Evolutionary conservation across 2,888 invertebrate genomes (phyloP).

Genomic region (Nomada ruficornis): DNA sequence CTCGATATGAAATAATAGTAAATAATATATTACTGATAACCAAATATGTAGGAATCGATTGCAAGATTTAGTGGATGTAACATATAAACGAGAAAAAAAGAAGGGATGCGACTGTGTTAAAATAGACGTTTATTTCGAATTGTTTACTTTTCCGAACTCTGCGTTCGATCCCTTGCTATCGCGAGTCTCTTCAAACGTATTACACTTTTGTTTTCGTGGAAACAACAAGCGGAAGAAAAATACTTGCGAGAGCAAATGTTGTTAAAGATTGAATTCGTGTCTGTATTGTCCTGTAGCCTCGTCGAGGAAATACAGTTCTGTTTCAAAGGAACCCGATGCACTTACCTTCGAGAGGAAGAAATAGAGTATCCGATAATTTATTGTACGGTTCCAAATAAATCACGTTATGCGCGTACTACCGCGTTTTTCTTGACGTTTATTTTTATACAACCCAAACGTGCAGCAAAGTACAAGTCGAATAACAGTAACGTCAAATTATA

Average conservation of each 20-base stretch:
- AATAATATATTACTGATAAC: neutral
- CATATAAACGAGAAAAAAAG: neutral
- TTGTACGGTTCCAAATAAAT: slow-evolving; percentile 26
- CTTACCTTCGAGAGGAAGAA: slow-evolving; percentile 15
- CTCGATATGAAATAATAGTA: neutral
- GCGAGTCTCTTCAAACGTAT: neutral
- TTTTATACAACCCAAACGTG: neutral
- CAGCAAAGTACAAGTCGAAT: neutral
- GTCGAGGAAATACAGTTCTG: slow-evolving; percentile 27
- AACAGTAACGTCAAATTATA: too few species aligned
- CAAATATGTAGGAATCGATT: too few species aligned
- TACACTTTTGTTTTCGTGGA: slow-evolving; percentile 23
- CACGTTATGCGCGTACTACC: slow-evolving; percentile 1
- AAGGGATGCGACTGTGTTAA: neutral
- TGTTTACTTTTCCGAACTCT: neutral
- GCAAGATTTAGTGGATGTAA: neutral
- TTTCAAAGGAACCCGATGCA: slow-evolving; percentile 25
- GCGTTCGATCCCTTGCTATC: neutral
- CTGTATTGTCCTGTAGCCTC: slow-evolving; percentile 20
- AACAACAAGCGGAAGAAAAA: slow-evolving; percentile 20
- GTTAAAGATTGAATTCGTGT: slow-evolving; percentile 32
- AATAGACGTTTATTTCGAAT: neutral
- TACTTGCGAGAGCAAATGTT: slow-evolving; percentile 33
- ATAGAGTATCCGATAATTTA: slow-evolving; percentile 25
- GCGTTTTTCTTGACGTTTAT: neutral